These are phyloP conservation scores for Pteronura brasiliensis DNA, from an alignment of 2,113 vertebrate species.

Conservation along the genomic window DNA sequence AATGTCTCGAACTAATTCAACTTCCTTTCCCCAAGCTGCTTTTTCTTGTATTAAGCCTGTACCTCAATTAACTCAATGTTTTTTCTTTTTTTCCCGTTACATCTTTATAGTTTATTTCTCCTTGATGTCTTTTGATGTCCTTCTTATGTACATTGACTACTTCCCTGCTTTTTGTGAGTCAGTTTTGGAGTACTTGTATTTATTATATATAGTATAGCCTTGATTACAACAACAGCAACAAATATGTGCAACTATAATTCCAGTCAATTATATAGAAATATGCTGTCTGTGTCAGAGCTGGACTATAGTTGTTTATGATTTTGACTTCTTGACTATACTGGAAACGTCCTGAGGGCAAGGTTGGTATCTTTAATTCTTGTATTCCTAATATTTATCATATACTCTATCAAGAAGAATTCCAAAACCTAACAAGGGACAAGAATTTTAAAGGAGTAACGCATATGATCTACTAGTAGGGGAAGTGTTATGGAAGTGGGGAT, in stretches of 20 bases:
- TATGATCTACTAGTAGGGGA: not conserved
- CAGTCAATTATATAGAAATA: conserved; percentile 17
- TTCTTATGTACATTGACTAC: not conserved
- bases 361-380: not conserved
- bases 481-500: not conserved
- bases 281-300: not conserved
- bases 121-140: not conserved
- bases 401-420: not conserved
- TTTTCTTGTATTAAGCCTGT: conserved; percentile 3
- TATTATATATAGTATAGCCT: not conserved
- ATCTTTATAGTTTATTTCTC: conserved; percentile 34
- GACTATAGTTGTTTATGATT: not conserved
- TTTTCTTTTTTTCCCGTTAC: conserved; percentile 16
- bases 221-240: not conserved
- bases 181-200: not conserved
- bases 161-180: not conserved
- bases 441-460: not conserved
- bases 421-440: not conserved
- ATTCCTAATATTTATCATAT: not conserved
- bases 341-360: conserved; percentile 3
- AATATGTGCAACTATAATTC: not conserved
- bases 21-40: not conserved
- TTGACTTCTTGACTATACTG: not conserved
- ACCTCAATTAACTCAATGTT: conserved; percentile 29
- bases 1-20: conserved; percentile 17